Percentiles rank a stretch among this genome's conserved stretches.
Conservation (phyloP, 37 sponge, comb jelly and placozoan genomes). For the Amphimedon queenslandica region DNA sequence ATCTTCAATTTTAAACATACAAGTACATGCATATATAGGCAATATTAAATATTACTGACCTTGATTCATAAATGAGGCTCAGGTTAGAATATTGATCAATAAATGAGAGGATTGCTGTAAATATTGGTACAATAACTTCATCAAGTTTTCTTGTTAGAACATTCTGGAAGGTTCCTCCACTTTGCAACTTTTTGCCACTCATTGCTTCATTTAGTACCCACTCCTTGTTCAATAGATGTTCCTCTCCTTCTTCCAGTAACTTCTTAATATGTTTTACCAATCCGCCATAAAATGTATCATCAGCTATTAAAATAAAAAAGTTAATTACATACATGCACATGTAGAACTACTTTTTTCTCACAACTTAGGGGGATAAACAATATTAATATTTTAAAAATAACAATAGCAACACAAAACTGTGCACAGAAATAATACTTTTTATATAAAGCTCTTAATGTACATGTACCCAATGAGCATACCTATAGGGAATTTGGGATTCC, state of each 20-base stretch:
- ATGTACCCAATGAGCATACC: too few relatives aligned
- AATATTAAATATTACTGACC: too few relatives aligned
- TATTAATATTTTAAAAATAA: too few relatives aligned
- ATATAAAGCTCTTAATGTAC: too few relatives aligned
- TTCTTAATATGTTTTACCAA: conserved; percentile 40
- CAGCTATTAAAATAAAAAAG: conserved; percentile 17
- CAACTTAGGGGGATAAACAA: too few relatives aligned
- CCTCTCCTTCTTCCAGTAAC: conserved; percentile 48
- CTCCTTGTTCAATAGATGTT: background rate
- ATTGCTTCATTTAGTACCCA: conserved; percentile 69
- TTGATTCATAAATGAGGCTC: conserved; percentile 20
- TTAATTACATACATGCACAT: too few relatives aligned
- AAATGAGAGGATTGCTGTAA: conserved; percentile 56
- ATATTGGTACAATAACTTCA: conserved; percentile 46
- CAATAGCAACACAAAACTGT: too few relatives aligned
- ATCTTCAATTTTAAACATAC: too few relatives aligned
- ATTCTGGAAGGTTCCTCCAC: conserved; percentile 68
- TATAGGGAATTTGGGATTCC: background rate
- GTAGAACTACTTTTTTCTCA: too few relatives aligned
- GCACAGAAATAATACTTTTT: too few relatives aligned
- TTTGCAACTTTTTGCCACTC: conserved; percentile 32
- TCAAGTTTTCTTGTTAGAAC: conserved; percentile 46
- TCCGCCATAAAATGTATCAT: conserved; percentile 41
- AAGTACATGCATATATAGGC: too few relatives aligned
- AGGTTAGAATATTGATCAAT: conserved; percentile 64